These are phyloP conservation scores for Apogon hyalosoma DNA, from an alignment of 2,797 vertebrate genomes.

Conservation along the genomic window DNA sequence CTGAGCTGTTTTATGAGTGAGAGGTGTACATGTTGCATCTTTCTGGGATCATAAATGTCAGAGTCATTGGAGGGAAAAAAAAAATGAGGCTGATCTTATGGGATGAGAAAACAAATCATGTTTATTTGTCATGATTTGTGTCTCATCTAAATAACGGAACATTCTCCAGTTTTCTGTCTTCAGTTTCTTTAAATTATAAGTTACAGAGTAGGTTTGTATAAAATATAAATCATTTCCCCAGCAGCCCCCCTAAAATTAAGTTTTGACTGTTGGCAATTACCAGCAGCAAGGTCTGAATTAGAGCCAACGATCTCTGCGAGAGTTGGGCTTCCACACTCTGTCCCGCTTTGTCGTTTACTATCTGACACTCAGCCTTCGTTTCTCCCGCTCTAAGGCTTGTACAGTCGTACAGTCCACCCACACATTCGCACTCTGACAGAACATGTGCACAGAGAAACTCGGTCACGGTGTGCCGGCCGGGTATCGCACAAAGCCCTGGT, in stretches of 20 bases:
- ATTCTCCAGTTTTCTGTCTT: constrained; percentile 66
- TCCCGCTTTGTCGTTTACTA: constrained; percentile 25
- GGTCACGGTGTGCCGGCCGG: constrained; percentile 24
- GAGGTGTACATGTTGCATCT: constrained; percentile 40
- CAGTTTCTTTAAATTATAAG: constrained; percentile 72
- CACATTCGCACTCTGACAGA: constrained; percentile 32
- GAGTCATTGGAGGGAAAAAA: constrained; percentile 11
- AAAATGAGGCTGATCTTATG: constrained; percentile 3
- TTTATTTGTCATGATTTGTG: constrained; percentile 56
- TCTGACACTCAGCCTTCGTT: constrained; percentile 18
- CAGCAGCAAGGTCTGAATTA: constrained; percentile 74
- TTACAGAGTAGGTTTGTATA: constrained; percentile 65
- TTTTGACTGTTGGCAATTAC: constrained; percentile 77
- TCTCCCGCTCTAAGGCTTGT: constrained; percentile 31
- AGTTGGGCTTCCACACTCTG: constrained; percentile 55
- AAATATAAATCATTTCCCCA: constrained; percentile 70
- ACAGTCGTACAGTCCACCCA: constrained; percentile 22
- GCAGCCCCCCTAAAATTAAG: constrained; percentile 73
- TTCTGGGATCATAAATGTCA: constrained; percentile 18
- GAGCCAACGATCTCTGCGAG: constrained; percentile 59
- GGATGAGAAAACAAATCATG: constrained; percentile 14
- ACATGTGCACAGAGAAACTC: constrained; percentile 45
- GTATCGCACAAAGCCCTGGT: constrained; percentile 37
- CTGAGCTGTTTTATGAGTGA: constrained; percentile 40
- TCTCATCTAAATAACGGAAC: constrained; percentile 70